These are phyloP conservation scores for Zapornia atra DNA, from an alignment of 2,113 vertebrate species.

Conservation along the genomic window DNA sequence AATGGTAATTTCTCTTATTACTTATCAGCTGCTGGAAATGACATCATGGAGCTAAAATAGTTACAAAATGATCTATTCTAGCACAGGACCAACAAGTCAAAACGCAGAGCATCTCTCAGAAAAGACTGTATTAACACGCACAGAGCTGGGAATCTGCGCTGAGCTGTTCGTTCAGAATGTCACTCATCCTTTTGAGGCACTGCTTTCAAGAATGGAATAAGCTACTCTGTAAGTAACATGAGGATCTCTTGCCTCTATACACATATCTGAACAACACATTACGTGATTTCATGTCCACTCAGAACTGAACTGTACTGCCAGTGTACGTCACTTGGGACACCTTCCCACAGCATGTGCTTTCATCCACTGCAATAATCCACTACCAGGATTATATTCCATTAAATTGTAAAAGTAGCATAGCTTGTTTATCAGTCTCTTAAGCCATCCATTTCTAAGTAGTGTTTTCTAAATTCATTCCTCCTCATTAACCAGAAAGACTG, in stretches of 20 bases:
- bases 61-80: not conserved
- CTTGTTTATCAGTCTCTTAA: not conserved
- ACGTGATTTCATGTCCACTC: not conserved
- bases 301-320: not conserved
- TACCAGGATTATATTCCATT: not conserved
- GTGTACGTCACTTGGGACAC: not conserved
- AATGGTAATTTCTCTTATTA: not conserved
- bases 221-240: not conserved
- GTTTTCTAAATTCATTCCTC: not conserved
- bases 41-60: not conserved
- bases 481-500: not conserved
- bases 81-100: not conserved
- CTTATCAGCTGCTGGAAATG: not conserved
- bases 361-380: not conserved
- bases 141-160: not conserved
- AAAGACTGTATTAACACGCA: not conserved
- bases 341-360: not conserved
- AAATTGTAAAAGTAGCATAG: not conserved
- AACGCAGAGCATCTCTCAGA: not conserved
- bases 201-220: not conserved
- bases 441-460: not conserved
- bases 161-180: not conserved
- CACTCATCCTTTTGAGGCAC: not conserved
- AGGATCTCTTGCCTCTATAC: not conserved
- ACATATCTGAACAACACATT: not conserved